Evolutionary conservation across 53 echinoderm and acorn worm genomes (phyloP).

Genomic region (Astropecten irregularis): DNA sequence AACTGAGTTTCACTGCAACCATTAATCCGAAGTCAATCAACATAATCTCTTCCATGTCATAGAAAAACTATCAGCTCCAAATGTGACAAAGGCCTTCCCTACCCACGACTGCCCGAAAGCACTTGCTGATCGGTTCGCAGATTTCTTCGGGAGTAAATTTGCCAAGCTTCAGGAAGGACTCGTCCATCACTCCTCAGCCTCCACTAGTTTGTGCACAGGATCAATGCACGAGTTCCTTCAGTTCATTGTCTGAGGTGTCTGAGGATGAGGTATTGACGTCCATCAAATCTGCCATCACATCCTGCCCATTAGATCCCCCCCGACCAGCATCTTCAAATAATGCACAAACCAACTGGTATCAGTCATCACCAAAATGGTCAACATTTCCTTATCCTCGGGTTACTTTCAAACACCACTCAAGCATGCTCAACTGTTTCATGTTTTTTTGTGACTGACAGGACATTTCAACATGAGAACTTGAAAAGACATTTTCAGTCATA

Average conservation of each 20-base stretch:
- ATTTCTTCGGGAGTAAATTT: background rate
- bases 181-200: background rate
- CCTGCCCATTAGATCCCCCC: conserved; percentile 29
- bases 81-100: too few relatives aligned
- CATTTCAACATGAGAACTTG: too few relatives aligned
- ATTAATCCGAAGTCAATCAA: too few relatives aligned
- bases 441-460: too few relatives aligned
- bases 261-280: conserved; percentile 1
- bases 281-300: background rate
- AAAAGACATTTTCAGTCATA: too few relatives aligned
- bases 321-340: background rate
- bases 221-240: background rate
- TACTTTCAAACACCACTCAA: conserved; percentile 27
- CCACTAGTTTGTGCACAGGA: too few relatives aligned
- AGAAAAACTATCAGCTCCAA: too few relatives aligned
- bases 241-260: background rate
- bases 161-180: background rate
- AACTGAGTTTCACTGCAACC: too few relatives aligned
- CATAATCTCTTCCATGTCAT: too few relatives aligned
- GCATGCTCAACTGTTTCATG: too few relatives aligned
- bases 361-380: background rate
- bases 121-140: too few relatives aligned
- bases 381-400: conserved; percentile 8
- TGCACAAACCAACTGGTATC: conserved; percentile 12
- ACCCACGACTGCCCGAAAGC: too few relatives aligned